Conservation (phyloP, 1,140 invertebrate genomes). For the Rhyacophila brunnea region DNA sequence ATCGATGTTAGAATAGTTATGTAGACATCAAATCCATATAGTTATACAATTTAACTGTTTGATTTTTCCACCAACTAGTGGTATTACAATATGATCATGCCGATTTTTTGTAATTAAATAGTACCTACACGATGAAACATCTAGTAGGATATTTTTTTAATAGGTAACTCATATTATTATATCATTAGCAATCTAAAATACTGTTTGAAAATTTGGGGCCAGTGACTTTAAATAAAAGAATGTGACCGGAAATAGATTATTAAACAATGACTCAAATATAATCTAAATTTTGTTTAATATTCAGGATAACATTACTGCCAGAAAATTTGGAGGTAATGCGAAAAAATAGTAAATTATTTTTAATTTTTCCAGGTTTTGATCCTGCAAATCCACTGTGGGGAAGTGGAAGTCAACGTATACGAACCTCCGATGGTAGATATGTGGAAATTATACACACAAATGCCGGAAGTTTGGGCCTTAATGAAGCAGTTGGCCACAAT, state of each 20-base stretch:
- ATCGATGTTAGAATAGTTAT: too few species aligned
- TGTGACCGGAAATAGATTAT: background rate
- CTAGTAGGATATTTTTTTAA: too few species aligned
- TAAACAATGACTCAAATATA: background rate
- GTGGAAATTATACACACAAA: slow-evolving; percentile 68
- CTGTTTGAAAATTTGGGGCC: background rate
- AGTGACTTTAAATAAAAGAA: background rate
- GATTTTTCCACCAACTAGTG: too few species aligned
- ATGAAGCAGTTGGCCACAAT: slow-evolving; percentile 53
- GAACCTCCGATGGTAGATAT: slow-evolving; percentile 55
- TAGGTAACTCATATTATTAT: background rate
- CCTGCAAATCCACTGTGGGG: slow-evolving; percentile 49
- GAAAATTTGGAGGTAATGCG: background rate
- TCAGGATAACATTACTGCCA: background rate
- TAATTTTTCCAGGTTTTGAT: slow-evolving; percentile 44
- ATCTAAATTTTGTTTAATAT: background rate
- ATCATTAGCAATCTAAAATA: background rate
- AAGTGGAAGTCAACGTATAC: slow-evolving; percentile 28
- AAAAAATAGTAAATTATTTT: slow-evolving; percentile 3
- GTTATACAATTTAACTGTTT: too few species aligned
- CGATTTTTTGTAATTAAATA: too few species aligned
- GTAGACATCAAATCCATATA: too few species aligned
- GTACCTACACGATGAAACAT: too few species aligned
- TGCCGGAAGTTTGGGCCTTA: slow-evolving; percentile 56
- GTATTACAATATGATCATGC: too few species aligned